Base-by-base conservation (phyloP, 2,113 vertebrate genomes). In the Myocastor coypus region DNA sequence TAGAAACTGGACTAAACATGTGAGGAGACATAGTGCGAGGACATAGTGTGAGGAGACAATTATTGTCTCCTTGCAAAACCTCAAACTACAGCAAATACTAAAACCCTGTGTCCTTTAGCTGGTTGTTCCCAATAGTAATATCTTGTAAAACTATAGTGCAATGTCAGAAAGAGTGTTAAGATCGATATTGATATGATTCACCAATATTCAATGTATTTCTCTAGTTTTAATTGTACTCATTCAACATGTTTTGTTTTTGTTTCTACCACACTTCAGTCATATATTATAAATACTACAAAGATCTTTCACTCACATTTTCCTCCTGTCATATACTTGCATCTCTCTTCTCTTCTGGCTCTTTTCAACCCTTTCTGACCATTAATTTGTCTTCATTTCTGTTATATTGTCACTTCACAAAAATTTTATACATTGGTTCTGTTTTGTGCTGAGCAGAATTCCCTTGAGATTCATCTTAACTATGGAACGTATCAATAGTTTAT, bases 261-360 rank as follows among this genome's bases (percentile, higher is more conserved):
- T 16, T 14, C 32, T 50, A 7, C 19, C 34, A n/a, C 26, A 16
- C 5, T 42, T 14, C 14, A 7, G 42, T 46, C 55, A 55, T 5
- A 69, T 1, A 5, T n/a, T 22, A 3, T 37, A 42, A 1, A 0
- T 16, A 4, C n/a, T 57, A 10, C 71, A 42, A 40, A 78, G 22
- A 59, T 16, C 19, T 37, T 26, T 77, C 2, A 1, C 8, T 26
- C 30, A 2, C 9, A 57, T 17, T 46, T 61, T 32, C 1, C 34
- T 50, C 26, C 19, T 4, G 14, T 64, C 19, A 22, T 17, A 6
- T 80, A 37, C 37, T 5, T 7, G 0, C 13, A 0, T 28, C 37
- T 92, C 32, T 66, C 28, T 73, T 12, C 63, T 24, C 3, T 32
- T 50, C 34, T 7, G 22, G 24, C 24, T 77, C 10, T 0, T 22